Evolutionary conservation across 2,113 vertebrate species (phyloP).

Genomic region (Microcebus ravelobensis): DNA sequence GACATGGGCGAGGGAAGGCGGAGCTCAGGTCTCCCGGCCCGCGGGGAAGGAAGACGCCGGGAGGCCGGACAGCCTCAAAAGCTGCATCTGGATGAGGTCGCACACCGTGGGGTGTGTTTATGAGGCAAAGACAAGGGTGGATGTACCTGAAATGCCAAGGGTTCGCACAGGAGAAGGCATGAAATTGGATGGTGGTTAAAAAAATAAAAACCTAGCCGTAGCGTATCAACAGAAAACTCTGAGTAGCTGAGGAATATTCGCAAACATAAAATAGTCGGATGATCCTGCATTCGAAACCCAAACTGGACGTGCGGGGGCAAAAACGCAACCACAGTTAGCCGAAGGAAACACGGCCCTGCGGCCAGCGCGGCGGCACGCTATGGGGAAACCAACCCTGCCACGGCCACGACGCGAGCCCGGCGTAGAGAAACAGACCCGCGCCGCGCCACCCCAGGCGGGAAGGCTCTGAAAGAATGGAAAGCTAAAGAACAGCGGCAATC

Average conservation of each 20-base stretch:
- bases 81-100: fast-evolving
- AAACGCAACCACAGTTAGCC: neutral
- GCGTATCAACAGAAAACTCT: neutral
- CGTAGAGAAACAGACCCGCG: neutral
- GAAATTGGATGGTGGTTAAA: neutral
- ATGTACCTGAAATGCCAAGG: neutral
- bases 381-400: neutral
- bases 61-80: neutral
- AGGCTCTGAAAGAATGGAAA: neutral
- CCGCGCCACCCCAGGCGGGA: fast-evolving
- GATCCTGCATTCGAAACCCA: neutral
- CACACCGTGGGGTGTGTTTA: fast-evolving
- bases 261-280: neutral
- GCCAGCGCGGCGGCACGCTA: fast-evolving
- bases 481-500: fast-evolving
- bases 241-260: neutral
- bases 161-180: neutral
- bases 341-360: neutral
- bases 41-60: no score
- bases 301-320: neutral
- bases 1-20: neutral
- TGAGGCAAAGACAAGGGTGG: no score
- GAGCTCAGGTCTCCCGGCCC: no score
- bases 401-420: fast-evolving
- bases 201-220: neutral